Evolutionary conservation across 2,888 invertebrate genomes (phyloP), one percentile per base, ranked within the genome.

Genomic region (Torymus aiolomorphi): DNA sequence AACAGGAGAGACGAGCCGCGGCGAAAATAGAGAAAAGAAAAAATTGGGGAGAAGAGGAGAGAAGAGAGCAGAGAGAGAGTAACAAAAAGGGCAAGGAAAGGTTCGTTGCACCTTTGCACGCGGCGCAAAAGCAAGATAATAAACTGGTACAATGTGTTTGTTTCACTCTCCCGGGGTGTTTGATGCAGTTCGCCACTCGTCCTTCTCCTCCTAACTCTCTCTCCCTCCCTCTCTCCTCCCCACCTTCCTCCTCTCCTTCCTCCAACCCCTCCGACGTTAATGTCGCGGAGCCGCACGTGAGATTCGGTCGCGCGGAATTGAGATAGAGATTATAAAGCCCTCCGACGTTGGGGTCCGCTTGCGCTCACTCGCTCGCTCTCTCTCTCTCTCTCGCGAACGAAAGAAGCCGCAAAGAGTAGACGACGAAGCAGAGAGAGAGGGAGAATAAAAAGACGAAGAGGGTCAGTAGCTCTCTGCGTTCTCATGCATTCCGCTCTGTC

Each of bases 401-500:
- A 62, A 74, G 70, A 76, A 72, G 82, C 70, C 72, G 67, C 74
- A 69, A 63, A 73, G 62, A 71, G 73, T 59, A 77, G 56, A 63
- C 49, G 80, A 73, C 57, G 20, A 31, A 31, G 31, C 31, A 31
- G 56, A 67, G 49, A 78, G 59, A 75, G 31, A 31, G 31, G 8
- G 31, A 75, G 57, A 78, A 80, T 24, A 71, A 71, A 78, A 80
- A 80, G 81, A 83, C 76, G 70, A 80, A 84, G 79, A 86, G 88
- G 88, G 88, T 88, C 89, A 87, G 88, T 89, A 88, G 89, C 88
- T 88, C 88, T 88, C 86, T 84, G 86, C 86, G 88, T 89, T 89
- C 89, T 88, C 89, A 89, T 89, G 88, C 89, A 89, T 89, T 89
- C 89, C 88, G 88, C 87, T 87, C 87, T 86, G 88, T 88, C 88